Evolutionary conservation across 2,888 invertebrate genomes (phyloP), one percentile per base, ranked within the genome.

Genomic region (Masnerella sp.): DNA sequence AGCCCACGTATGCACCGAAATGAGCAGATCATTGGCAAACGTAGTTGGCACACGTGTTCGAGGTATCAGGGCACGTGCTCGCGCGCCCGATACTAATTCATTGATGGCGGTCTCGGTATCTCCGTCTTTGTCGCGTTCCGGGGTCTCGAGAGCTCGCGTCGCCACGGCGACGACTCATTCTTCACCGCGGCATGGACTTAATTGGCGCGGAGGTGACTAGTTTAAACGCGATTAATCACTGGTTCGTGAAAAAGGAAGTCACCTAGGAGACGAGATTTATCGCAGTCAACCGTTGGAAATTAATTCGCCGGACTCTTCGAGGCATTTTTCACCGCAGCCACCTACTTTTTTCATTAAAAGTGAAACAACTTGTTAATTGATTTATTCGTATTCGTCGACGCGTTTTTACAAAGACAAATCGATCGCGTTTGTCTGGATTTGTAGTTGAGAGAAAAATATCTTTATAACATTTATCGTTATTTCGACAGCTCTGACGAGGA

Each of bases 191-290:
- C 62, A 67, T 78, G 79, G 80, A 82, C 79, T 85, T 85, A 85
- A 86, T 85, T 83, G 85, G 82, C 83, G 82, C 83, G 78, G 78
- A 81, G 83, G 82, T 83, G 82, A 83, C 82, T 82, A 83, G 83
- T 85, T 85, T 84, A 83, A 84, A 83, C 81, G 82, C 84, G 83
- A 85, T 85, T 86, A 86, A 85, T 86, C 86, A 83, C 79, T 73
- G 79, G 77, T 77, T 78, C 72, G 78, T 79, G 58, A 65, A 72
- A 75, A 76, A 75, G 76, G 61, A 70, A 77, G 76, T 75, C 79
- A 74, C 77, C 59, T 72, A 77, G 71, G 76, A 75, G 76, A 77
- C 32, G 56, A 83, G 82, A 82, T 82, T 82, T 81, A 82, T 83
- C 79, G 82, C 70, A 65, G 65, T 51, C 68, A 68, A 75, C 78